phyloP scores from a whole-genome alignment of 2,797 vertebrate genomes.

The Lagorchestes hirsutus region DNA sequence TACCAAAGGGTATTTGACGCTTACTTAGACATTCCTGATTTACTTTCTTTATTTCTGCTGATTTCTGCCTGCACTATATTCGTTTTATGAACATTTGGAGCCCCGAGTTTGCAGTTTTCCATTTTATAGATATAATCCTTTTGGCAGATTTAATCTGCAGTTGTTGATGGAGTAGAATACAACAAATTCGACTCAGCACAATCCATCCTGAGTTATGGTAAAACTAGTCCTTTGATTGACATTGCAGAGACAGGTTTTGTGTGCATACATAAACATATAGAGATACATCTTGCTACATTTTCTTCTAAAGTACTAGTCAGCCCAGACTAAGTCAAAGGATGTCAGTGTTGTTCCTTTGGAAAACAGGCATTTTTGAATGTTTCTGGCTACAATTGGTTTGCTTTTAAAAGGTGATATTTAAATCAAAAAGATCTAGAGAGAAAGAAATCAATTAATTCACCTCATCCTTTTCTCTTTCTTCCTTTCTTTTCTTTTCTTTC shows the following conservation, averaged over 20 bases:
- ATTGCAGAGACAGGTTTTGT: conserved; percentile 32
- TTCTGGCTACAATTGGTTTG: conserved; percentile 73
- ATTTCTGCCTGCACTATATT: conserved; percentile 39
- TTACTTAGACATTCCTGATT: conserved; percentile 1
- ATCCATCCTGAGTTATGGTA: conserved; percentile 67
- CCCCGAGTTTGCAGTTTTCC: conserved; percentile 28
- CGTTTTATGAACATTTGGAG: conserved; percentile 49
- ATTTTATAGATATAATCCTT: conserved; percentile 65
- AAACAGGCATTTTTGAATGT: conserved; percentile 67
- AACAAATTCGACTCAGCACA: conserved; percentile 69
- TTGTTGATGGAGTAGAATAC: conserved; percentile 70
- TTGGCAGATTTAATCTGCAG: conserved; percentile 69
- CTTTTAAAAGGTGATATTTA: conserved; percentile 43
- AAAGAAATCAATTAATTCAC: conserved; percentile 8
- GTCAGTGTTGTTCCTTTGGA: conserved; percentile 86
- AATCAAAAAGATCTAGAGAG: conserved; percentile 14
- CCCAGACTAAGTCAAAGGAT: conserved; percentile 86
- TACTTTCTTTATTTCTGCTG: conserved; percentile 33
- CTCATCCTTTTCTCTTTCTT: not conserved
- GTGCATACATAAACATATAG: conserved; percentile 24
- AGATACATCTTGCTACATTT: conserved; percentile 42
- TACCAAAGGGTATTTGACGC: not conserved
- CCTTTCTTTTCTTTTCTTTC: not conserved
- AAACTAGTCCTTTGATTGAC: conserved; percentile 65
- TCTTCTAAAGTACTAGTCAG: conserved; percentile 59